Conservation (phyloP, 1,140 invertebrate species). For the Calliphora vicina region DNA sequence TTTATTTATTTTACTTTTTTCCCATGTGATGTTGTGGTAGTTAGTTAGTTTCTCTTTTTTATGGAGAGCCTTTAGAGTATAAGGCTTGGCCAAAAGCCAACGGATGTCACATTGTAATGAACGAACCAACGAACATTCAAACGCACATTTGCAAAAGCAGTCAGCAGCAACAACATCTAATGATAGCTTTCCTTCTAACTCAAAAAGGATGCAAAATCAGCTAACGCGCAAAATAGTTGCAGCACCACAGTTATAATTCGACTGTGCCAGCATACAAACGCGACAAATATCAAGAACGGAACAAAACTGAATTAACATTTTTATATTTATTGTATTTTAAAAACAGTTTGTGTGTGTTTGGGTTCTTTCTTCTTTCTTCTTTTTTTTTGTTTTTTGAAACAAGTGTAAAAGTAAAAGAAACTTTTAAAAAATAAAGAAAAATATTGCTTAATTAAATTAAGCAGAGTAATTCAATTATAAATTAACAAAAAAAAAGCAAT, state of each 20-base stretch:
- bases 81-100: constrained; percentile 12
- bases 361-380: no score
- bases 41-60: neutral
- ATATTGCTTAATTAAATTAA: no score
- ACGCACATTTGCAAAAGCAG: neutral
- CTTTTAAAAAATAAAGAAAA: no score
- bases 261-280: constrained; percentile 25
- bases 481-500: neutral
- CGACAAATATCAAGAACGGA: neutral
- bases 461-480: no score
- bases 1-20: neutral
- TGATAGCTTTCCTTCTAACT: constrained; percentile 30
- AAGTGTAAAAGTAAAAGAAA: no score
- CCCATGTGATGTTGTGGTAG: neutral
- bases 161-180: constrained; percentile 21
- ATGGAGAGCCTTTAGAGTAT: neutral
- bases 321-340: no score
- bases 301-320: neutral
- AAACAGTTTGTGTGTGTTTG: no score
- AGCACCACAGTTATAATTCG: constrained; percentile 20
- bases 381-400: no score
- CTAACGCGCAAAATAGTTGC: constrained; percentile 26
- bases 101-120: constrained; percentile 1
- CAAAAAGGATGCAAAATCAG: constrained; percentile 17
- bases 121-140: neutral